Percentiles rank a stretch among this genome's conserved stretches.
These are phyloP conservation scores for Cheilosia variabilis DNA, from an alignment of 2,888 invertebrate species.

Conservation along the genomic window DNA sequence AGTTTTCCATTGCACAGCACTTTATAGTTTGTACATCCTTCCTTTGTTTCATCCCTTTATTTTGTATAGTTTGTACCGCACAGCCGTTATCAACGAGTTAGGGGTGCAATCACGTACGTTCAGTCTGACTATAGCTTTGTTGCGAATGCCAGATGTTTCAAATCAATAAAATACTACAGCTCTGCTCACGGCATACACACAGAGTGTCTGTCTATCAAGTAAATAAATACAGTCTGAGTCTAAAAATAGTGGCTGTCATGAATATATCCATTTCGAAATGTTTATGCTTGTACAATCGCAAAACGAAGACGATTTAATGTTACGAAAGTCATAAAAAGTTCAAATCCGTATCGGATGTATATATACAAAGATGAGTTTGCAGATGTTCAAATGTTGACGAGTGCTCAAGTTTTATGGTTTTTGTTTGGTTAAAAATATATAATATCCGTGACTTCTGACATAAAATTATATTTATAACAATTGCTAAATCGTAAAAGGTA, in stretches of 20 bases:
- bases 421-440: too few species aligned
- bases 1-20: constrained; percentile 21
- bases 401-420: too few species aligned
- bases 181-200: background rate
- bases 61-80: background rate
- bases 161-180: constrained; percentile 30
- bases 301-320: background rate
- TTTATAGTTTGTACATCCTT: background rate
- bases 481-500: too few species aligned
- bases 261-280: background rate
- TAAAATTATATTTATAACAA: too few species aligned
- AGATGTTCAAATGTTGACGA: too few species aligned
- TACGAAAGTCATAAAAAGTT: too few species aligned
- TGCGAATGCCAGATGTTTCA: constrained; percentile 30
- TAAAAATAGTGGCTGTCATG: background rate
- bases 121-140: background rate
- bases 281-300: background rate
- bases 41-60: background rate
- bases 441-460: too few species aligned
- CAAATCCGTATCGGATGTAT: too few species aligned
- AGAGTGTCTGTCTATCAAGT: background rate
- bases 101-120: constrained; percentile 23
- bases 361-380: too few species aligned
- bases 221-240: constrained; percentile 11
- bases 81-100: constrained; percentile 28